phyloP scores from a whole-genome alignment of 2,113 vertebrate genomes.

The Grantiella picta region DNA sequence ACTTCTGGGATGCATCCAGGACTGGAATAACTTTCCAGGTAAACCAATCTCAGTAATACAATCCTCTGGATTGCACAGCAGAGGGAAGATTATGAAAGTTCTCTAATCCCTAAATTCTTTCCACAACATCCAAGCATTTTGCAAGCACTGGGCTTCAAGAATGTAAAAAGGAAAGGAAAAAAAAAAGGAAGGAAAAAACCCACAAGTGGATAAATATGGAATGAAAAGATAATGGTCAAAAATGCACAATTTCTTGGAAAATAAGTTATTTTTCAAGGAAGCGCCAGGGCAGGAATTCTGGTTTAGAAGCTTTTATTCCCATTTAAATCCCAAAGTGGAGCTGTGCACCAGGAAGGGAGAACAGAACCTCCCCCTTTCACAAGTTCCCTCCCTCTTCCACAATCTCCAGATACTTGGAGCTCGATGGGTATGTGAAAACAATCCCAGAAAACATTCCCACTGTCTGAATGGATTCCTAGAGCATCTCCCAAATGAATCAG shows the following conservation, averaged over 20 bases:
- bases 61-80: neutral
- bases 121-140: neutral
- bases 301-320: neutral
- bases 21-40: neutral
- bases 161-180: neutral
- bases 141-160: neutral
- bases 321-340: neutral
- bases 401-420: neutral
- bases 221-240: neutral
- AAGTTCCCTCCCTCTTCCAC: neutral
- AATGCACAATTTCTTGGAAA: neutral
- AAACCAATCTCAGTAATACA: neutral
- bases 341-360: neutral
- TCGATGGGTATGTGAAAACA: neutral
- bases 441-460: neutral
- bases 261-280: neutral
- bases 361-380: neutral
- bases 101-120: neutral
- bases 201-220: neutral
- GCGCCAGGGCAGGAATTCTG: neutral
- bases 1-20: neutral
- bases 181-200: neutral
- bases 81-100: neutral
- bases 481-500: neutral
- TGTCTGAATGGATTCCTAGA: neutral